These are phyloP conservation scores for Tanypteryx hageni DNA, from an alignment of 2,888 invertebrate genomes.

Conservation along the genomic window DNA sequence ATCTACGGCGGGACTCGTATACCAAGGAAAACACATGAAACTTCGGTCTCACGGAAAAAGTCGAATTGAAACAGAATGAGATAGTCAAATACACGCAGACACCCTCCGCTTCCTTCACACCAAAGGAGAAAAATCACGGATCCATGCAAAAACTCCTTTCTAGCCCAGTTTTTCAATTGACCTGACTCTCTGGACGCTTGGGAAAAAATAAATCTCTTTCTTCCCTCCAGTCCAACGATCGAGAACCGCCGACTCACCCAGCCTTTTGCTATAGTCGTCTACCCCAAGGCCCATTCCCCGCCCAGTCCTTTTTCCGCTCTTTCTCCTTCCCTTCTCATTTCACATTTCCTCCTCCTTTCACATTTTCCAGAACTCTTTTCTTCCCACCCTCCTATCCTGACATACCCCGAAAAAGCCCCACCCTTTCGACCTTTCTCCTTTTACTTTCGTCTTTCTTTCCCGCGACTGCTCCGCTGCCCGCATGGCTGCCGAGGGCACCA, in stretches of 20 bases:
- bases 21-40: neutral
- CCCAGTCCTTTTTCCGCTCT: neutral
- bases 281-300: neutral
- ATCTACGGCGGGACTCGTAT: neutral
- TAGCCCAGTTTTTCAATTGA: slow-evolving; percentile 28
- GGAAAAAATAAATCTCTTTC: neutral
- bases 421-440: neutral
- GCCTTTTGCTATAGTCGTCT: neutral
- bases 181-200: neutral
- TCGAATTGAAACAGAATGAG: neutral
- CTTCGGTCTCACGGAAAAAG: neutral
- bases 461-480: slow-evolving; percentile 8
- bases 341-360: neutral
- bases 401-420: neutral
- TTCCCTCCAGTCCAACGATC: neutral
- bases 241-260: neutral
- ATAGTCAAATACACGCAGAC: neutral
- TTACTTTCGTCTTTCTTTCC: neutral
- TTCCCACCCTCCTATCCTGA: neutral
- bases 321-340: neutral
- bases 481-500: slow-evolving; percentile 22
- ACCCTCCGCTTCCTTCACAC: neutral
- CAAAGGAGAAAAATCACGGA: neutral
- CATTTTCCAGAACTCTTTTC: neutral
- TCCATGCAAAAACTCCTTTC: neutral